phyloP scores from a whole-genome alignment of 2,888 invertebrate genomes.

The Limnephilus marmoratus region DNA sequence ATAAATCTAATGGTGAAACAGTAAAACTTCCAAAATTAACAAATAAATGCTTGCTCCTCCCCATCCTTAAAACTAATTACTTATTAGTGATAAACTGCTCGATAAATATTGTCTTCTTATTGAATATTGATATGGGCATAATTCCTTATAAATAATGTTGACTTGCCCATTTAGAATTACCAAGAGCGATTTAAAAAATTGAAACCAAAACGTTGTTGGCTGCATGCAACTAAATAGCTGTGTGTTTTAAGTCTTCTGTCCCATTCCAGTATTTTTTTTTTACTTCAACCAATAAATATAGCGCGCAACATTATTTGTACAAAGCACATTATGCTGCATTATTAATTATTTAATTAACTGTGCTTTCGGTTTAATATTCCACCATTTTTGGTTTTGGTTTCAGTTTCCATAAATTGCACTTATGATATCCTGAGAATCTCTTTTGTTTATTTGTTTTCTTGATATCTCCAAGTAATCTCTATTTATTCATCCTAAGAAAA shows the following conservation, averaged over 20 bases:
- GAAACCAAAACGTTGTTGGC: background rate
- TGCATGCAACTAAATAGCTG: background rate
- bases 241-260: background rate
- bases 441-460: background rate
- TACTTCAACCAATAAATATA: background rate
- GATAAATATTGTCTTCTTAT: background rate
- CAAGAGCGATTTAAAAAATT: background rate
- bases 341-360: background rate
- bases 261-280: background rate
- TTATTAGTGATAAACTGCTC: background rate
- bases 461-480: background rate
- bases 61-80: background rate
- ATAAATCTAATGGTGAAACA: background rate
- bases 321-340: background rate
- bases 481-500: no score
- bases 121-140: background rate
- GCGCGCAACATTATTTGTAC: background rate
- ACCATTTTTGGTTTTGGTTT: no score
- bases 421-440: background rate
- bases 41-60: background rate
- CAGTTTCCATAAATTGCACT: background rate
- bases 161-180: background rate
- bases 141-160: background rate
- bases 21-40: background rate
- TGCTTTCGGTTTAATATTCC: no score